Conservation (phyloP, 2,888 invertebrate species). For the Rosalia funebris region DNA sequence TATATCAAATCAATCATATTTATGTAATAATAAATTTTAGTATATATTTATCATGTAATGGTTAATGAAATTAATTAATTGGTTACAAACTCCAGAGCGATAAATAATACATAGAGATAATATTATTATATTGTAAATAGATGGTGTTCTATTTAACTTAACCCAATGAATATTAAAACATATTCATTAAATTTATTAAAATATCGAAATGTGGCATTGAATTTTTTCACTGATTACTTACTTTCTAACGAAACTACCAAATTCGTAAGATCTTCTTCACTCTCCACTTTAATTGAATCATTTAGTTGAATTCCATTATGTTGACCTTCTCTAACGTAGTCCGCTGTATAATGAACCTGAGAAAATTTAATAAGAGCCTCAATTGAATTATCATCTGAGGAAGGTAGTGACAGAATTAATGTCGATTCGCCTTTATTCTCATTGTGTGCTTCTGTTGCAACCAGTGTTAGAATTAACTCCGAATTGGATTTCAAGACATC, state of each 20-base stretch:
- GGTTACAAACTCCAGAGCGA: too few relatives aligned
- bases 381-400: background rate
- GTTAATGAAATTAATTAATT: too few relatives aligned
- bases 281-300: conserved; percentile 21
- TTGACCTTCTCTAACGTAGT: conserved; percentile 26
- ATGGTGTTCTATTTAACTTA: too few relatives aligned
- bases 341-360: conserved; percentile 23
- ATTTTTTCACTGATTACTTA: too few relatives aligned
- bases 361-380: conserved; percentile 25
- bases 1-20: too few relatives aligned
- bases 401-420: conserved; percentile 27
- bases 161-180: too few relatives aligned
- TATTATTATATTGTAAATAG: too few relatives aligned
- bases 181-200: too few relatives aligned
- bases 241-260: background rate
- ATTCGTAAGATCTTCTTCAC: background rate
- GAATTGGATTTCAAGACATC: conserved; percentile 27
- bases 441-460: conserved; percentile 21
- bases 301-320: conserved; percentile 18
- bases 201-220: too few relatives aligned
- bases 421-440: conserved; percentile 26
- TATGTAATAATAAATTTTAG: too few relatives aligned
- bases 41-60: too few relatives aligned
- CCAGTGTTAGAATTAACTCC: conserved; percentile 29
- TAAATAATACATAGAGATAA: too few relatives aligned